Percentiles rank a stretch among this genome's conserved stretches.
phyloP scores from a whole-genome alignment of 2,797 vertebrate genomes.

The Peromyscus aztecus region DNA sequence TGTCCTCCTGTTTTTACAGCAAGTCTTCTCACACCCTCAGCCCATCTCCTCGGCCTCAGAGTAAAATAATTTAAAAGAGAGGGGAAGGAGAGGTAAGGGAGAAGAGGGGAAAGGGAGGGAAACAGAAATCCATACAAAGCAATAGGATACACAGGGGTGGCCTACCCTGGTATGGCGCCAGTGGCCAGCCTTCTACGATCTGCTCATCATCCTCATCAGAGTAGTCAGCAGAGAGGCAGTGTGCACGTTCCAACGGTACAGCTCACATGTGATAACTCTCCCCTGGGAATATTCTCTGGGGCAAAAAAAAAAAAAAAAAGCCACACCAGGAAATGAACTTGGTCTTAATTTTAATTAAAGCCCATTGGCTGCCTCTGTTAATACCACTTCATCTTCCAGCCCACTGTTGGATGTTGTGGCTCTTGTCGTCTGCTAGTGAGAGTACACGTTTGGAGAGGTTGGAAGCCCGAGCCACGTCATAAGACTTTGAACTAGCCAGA shows the following conservation, averaged over 20 bases:
- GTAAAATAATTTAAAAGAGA: background rate
- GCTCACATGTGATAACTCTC: background rate
- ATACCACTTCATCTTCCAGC: background rate
- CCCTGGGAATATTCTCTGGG: background rate
- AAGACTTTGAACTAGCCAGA: background rate
- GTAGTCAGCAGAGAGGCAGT: background rate
- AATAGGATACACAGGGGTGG: background rate
- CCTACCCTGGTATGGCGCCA: background rate
- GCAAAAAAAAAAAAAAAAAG: background rate
- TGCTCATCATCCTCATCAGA: background rate
- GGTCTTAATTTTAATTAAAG: background rate
- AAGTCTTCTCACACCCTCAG: no score
- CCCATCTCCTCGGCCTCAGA: background rate
- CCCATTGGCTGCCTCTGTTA: background rate
- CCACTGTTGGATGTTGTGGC: no score
- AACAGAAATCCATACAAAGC: background rate
- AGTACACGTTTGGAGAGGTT: background rate
- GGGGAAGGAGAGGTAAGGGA: no score
- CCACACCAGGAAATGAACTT: background rate
- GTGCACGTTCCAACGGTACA: background rate
- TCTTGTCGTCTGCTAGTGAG: background rate
- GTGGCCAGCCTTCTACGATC: background rate
- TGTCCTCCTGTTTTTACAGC: background rate
- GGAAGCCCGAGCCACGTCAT: background rate
- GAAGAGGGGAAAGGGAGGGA: background rate